These are phyloP conservation scores for Anisognathus igniventris DNA, from an alignment of 2,797 vertebrate species.

Conservation along the genomic window DNA sequence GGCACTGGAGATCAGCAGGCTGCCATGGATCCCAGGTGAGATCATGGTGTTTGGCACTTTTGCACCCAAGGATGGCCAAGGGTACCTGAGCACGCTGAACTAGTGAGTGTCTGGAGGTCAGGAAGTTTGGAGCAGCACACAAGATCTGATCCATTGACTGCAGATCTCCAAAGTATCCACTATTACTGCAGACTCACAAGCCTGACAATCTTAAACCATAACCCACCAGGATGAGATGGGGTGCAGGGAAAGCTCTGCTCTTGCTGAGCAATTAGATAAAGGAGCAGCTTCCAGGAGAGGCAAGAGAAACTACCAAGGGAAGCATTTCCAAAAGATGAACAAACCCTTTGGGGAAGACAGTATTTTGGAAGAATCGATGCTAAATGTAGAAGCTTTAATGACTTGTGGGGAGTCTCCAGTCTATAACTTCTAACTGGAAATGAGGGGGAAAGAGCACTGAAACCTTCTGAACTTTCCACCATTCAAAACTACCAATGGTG, in stretches of 20 bases:
- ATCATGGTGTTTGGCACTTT: neutral
- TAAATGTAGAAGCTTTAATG: neutral
- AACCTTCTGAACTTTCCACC: neutral
- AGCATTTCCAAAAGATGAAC: slow-evolving; percentile 8
- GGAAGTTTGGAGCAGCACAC: neutral
- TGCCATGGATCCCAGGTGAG: neutral
- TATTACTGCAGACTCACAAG: neutral
- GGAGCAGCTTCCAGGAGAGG: neutral
- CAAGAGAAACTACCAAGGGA: neutral
- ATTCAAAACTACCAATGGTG: neutral
- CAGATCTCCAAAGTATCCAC: neutral
- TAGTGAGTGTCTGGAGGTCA: neutral
- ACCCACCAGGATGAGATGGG: neutral
- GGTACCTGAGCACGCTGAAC: fast-evolving
- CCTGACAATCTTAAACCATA: neutral
- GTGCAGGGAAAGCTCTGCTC: neutral
- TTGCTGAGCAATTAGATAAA: neutral
- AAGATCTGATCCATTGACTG: neutral
- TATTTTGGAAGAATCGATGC: neutral
- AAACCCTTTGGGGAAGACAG: neutral
- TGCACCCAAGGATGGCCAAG: neutral
- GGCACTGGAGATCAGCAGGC: neutral
- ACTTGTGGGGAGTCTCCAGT: neutral
- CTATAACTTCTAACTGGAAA: slow-evolving; percentile 4
- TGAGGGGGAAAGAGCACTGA: neutral